Base-by-base conservation (phyloP, 2,797 vertebrate species). In the Epinephelus coioides region DNA sequence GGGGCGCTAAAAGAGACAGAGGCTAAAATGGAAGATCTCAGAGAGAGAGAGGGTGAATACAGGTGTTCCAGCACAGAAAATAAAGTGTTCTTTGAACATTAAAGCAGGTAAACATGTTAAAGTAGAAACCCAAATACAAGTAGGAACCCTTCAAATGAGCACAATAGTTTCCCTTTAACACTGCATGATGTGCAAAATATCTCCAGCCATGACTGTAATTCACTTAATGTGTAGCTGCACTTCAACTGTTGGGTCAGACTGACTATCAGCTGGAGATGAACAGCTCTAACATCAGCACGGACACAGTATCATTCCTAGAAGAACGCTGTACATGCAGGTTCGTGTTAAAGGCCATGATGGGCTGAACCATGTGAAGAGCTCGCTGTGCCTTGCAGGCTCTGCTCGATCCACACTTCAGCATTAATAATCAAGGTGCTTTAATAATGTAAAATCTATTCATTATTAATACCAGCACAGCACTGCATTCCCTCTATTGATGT, bases 391-490 rank as follows among this genome's bases (percentile, higher is more conserved):
- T 70, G 73, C 50, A 51, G 21, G 23, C 50, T 69, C 63, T 19
- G 83, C 78, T 78, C 30, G 2, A 56, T 70, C 67, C 73, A 82
- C 74, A 69, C 77, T 73, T 53, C 47, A 86, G 66, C 80, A 89
- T 87, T 83, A 87, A 89, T 89, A 89, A 90, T 83, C 82, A 61
- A 79, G 60, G 23, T 68, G 63, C 65, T 88, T 91, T 70, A 92
- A 91, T 92, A 90, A 92, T 92, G 81, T 59, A 92, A 60, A 80
- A 81, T 86, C 46, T 63, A 75, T 91, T 78, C 21, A 91, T 89
- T 89, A 91, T 91, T 92, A 79, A 92, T 70, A 78, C 44, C 65
- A 59, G 82, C 70, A 51, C 68, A 27, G 69, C 66, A 57, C 56
- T 3, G 7, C 68, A 61, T 53, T 80, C 59, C 3, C 21, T 67